A percentile compares a stretch with the other conserved stretches of the same genome.
Evolutionary conservation across 2,888 invertebrate genomes (phyloP).

Genomic region (Orthosia gracilis): DNA sequence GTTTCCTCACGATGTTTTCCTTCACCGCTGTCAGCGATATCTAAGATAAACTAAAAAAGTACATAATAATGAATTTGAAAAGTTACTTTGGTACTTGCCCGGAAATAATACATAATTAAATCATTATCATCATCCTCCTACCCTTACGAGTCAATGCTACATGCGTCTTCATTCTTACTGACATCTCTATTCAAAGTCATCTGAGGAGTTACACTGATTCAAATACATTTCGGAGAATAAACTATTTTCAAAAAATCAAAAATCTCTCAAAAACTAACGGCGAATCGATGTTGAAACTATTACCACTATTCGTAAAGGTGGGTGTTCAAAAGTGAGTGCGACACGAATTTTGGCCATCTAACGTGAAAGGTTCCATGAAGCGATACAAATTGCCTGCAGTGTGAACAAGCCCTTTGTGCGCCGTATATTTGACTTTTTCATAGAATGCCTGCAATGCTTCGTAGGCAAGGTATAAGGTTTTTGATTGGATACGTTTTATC

Average conservation of each 20-base stretch:
- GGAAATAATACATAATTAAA: too few species aligned
- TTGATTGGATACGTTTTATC: constrained; percentile 27
- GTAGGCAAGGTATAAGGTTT: constrained; percentile 1
- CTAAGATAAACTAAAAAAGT: too few species aligned
- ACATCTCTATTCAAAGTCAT: too few species aligned
- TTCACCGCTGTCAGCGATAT: too few species aligned
- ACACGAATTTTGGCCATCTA: constrained; percentile 31
- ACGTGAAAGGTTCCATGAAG: constrained; percentile 44
- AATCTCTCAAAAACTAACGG: neutral
- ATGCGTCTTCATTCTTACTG: too few species aligned
- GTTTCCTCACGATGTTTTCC: too few species aligned
- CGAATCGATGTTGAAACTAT: constrained; percentile 16
- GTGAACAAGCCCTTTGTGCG: constrained; percentile 47
- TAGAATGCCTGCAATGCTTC: constrained; percentile 23
- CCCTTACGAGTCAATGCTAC: too few species aligned
- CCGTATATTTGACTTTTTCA: constrained; percentile 32
- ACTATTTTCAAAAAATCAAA: neutral
- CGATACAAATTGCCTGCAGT: constrained; percentile 57
- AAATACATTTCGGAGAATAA: too few species aligned
- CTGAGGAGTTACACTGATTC: too few species aligned
- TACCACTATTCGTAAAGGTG: constrained; percentile 28
- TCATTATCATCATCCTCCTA: too few species aligned
- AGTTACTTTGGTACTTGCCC: too few species aligned
- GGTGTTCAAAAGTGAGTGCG: constrained; percentile 38
- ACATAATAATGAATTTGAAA: too few species aligned